These are phyloP conservation scores for Congeria kusceri DNA, from an alignment of 2,888 invertebrate species.

Conservation along the genomic window DNA sequence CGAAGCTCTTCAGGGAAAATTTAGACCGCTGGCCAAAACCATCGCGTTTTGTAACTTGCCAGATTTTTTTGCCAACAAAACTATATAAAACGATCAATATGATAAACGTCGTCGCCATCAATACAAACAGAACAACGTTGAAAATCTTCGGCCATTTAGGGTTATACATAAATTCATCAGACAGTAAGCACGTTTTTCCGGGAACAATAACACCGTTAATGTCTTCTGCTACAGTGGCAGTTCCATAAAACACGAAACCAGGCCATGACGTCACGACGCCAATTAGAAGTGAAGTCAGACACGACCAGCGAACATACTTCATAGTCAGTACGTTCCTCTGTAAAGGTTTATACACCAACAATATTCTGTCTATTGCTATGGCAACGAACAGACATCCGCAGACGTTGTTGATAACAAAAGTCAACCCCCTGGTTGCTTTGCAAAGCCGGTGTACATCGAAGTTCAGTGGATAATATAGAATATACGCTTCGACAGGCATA, in stretches of 20 bases:
- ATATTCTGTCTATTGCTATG: constrained; percentile 49
- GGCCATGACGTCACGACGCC: constrained; percentile 39
- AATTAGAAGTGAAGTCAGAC: constrained; percentile 24
- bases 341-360: constrained; percentile 40
- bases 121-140: constrained; percentile 27
- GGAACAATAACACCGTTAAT: constrained; percentile 19
- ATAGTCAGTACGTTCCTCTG: constrained; percentile 26
- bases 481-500: constrained; percentile 49
- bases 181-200: constrained; percentile 47
- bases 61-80: constrained; percentile 34
- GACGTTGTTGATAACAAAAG: constrained; percentile 41
- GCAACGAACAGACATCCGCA: constrained; percentile 46
- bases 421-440: constrained; percentile 40
- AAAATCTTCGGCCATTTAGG: constrained; percentile 42
- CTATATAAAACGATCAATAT: constrained; percentile 33
- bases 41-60: constrained; percentile 23
- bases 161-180: constrained; percentile 27
- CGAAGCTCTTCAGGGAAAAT: not conserved
- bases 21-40: not conserved
- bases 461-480: constrained; percentile 36
- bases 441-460: constrained; percentile 46
- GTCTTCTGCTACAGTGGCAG: constrained; percentile 39
- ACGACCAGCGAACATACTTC: constrained; percentile 32
- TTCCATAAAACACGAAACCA: constrained; percentile 44
- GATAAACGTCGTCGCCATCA: constrained; percentile 38